Percentiles rank a stretch among this genome's conserved stretches.
Conservation (phyloP, 2,888 invertebrate genomes). For the Diaphora mendica region DNA sequence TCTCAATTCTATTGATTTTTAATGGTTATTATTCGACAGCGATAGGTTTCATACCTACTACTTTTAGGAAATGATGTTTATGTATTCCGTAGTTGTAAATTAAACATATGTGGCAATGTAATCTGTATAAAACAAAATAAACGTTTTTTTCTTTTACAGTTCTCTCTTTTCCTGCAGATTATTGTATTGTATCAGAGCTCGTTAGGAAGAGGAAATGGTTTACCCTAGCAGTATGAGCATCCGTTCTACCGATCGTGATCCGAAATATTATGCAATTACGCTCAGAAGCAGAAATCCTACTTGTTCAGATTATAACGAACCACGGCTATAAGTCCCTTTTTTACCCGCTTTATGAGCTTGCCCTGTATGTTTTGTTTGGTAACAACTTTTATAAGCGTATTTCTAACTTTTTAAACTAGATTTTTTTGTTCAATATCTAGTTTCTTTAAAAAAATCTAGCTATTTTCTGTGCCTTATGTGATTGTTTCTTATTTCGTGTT, state of each 20-base stretch:
- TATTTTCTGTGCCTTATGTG: background rate
- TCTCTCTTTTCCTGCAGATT: background rate
- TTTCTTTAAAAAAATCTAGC: background rate
- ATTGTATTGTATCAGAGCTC: background rate
- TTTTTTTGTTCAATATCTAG: background rate
- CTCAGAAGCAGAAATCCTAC: background rate
- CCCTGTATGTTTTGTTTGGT: too few relatives aligned
- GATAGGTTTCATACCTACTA: too few relatives aligned
- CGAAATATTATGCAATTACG: background rate
- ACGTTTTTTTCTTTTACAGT: background rate
- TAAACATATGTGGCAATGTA: background rate
- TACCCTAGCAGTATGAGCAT: background rate
- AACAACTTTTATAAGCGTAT: too few relatives aligned
- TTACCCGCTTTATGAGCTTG: too few relatives aligned
- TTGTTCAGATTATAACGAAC: background rate
- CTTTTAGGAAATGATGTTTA: too few relatives aligned
- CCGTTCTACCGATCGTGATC: background rate
- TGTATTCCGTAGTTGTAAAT: too few relatives aligned
- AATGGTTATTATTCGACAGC: too few relatives aligned
- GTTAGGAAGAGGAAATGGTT: background rate
- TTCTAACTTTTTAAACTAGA: too few relatives aligned
- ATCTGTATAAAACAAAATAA: background rate
- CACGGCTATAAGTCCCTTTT: too few relatives aligned
- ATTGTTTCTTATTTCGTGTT: too few relatives aligned
- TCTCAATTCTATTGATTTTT: too few relatives aligned